Evolutionary conservation across 2,113 vertebrate genomes (phyloP).

Genomic region (Amphiprion percula): DNA sequence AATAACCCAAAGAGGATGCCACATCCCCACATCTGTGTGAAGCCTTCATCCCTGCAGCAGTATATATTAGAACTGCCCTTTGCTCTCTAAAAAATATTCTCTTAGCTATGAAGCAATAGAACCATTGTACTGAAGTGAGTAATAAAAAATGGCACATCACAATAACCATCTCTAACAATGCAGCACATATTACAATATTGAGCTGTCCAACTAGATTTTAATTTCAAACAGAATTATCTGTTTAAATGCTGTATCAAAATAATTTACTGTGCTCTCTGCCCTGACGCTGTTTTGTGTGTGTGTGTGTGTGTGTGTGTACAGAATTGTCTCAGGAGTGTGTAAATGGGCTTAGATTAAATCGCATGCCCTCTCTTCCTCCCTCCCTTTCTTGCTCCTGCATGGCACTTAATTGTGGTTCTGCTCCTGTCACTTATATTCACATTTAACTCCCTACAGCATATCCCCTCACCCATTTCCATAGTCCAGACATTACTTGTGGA

Average conservation of each 20-base stretch:
- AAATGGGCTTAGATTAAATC: slow-evolving; percentile 37
- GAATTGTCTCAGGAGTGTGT: slow-evolving; percentile 20
- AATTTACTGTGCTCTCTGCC: slow-evolving; percentile 9
- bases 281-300: background rate
- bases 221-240: slow-evolving; percentile 31
- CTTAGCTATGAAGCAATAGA: background rate
- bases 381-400: slow-evolving; percentile 19
- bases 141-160: slow-evolving; percentile 1
- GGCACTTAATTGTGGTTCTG: slow-evolving; percentile 60
- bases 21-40: background rate
- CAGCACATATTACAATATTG: slow-evolving; percentile 15
- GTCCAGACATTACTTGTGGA: slow-evolving; percentile 41
- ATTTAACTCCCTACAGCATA: slow-evolving; percentile 48
- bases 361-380: background rate
- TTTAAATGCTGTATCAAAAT: slow-evolving; percentile 40
- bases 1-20: background rate
- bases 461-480: slow-evolving; percentile 37
- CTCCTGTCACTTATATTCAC: slow-evolving; percentile 72
- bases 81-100: slow-evolving; percentile 1
- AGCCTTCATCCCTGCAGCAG: background rate
- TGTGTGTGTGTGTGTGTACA: background rate
- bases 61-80: background rate
- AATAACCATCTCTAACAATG: slow-evolving; percentile 19
- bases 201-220: slow-evolving; percentile 26
- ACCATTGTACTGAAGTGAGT: slow-evolving; percentile 3